phyloP scores from a whole-genome alignment of 2,888 invertebrate species.

The Dinocampus coccinellae region DNA sequence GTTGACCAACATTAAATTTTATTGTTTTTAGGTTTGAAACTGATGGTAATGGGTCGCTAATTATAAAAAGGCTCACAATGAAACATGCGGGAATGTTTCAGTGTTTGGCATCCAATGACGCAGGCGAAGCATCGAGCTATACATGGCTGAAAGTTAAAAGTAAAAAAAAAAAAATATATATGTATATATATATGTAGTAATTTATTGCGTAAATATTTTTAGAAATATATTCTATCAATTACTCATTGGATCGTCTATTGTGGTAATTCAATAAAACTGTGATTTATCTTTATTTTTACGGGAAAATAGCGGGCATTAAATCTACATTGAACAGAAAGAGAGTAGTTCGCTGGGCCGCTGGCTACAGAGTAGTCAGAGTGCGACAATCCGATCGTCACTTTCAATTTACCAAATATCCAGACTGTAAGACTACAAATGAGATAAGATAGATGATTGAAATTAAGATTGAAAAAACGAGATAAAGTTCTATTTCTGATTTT shows the following conservation, averaged over 20 bases:
- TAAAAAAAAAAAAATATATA: slow-evolving; percentile 72
- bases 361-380: slow-evolving; percentile 69
- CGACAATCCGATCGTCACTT: slow-evolving; percentile 68
- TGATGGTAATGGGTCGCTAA: slow-evolving; percentile 85
- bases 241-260: slow-evolving; percentile 11
- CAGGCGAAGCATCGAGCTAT: slow-evolving; percentile 89
- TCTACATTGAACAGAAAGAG: slow-evolving; percentile 62
- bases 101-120: slow-evolving; percentile 91
- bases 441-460: slow-evolving; percentile 13
- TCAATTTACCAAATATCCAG: slow-evolving; percentile 68
- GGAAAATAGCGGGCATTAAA: slow-evolving; percentile 58
- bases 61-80: slow-evolving; percentile 83
- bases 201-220: neutral
- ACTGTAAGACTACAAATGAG: slow-evolving; percentile 60
- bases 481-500: slow-evolving; percentile 40
- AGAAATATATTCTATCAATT: neutral
- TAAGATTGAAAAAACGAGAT: neutral
- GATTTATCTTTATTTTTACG: slow-evolving; percentile 53
- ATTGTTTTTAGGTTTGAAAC: slow-evolving; percentile 76
- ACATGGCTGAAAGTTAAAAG: slow-evolving; percentile 97
- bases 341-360: slow-evolving; percentile 66
- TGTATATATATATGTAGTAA: neutral
- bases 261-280: slow-evolving; percentile 36
- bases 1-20: neutral
- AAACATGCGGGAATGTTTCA: slow-evolving; percentile 95